Base-by-base conservation (phyloP, 2,113 vertebrate species). In the Herpetotheres cachinnans region DNA sequence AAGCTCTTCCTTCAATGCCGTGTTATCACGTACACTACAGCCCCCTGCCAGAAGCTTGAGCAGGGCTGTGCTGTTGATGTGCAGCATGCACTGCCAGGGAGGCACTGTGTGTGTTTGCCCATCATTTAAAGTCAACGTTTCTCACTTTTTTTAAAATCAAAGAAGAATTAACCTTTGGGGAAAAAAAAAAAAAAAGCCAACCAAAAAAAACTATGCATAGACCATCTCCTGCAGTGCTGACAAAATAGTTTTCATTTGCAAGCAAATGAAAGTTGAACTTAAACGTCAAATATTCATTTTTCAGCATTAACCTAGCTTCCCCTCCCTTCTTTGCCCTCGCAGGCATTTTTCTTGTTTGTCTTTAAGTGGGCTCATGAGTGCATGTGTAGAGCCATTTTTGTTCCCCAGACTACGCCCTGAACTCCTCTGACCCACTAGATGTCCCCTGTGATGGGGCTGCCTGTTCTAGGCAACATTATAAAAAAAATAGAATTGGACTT, bases 231-330 rank as follows among this genome's bases (percentile, higher is more conserved):
- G 72, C 69, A 18, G 86, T 27, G 63, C 32, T 86, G 90, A 96
- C 81, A 89, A 19, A 84, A 73, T 27, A 66, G 81, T 84, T 94
- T 89, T 96, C 69, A 81, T 93, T 78, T 94, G 72, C 87, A 58
- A 70, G 90, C 76, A 91, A 94, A 91, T 86, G 66, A 21, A 65
- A 94, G 76, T 56, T 81, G 77, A 95, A 95, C 92, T 97, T 91
- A 3, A 70, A 86, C 5, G 2, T 86, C 83, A 83, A 86, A 89
- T 89, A 89, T 77, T 94, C 71, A 72, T 86, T 94, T 86, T 72
- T 59, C 89, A 86, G 38, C 71, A 63, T 80, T 82, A 94, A 59
- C 61, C 44, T 30, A 8, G 50, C 47, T 85, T 78, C 15, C 34
- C 34, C 44, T 80, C 67, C 42, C 15, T 65, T 82, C 63, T 86